phyloP scores from a whole-genome alignment of 2,113 vertebrate genomes.

The Anhinga anhinga region DNA sequence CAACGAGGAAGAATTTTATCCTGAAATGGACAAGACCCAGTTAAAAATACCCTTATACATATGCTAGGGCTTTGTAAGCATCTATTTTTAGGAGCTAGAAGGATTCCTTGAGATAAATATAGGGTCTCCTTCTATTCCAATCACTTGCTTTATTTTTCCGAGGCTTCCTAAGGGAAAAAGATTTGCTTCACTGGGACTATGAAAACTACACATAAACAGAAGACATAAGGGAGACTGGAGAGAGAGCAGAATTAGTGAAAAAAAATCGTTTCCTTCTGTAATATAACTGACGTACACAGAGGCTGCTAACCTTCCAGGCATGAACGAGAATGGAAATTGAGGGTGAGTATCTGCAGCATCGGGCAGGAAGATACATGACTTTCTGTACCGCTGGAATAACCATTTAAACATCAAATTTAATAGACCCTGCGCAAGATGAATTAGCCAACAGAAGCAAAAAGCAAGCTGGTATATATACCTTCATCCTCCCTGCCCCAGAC shows the following conservation, averaged over 20 bases:
- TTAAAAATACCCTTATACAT: conserved; percentile 49
- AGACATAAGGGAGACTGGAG: not conserved
- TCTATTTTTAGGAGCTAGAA: conserved; percentile 47
- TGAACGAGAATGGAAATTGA: not conserved
- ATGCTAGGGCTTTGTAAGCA: conserved; percentile 23
- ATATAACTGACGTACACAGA: not conserved
- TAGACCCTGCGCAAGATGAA: not conserved
- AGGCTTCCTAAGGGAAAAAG: conserved; percentile 15
- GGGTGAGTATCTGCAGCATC: not conserved
- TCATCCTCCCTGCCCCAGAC: not conserved
- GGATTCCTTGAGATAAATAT: conserved; percentile 41
- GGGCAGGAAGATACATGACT: not conserved
- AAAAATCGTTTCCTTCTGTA: not conserved
- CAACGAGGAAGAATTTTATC: conserved; percentile 41
- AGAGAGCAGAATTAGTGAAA: not conserved
- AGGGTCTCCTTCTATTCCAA: not conserved
- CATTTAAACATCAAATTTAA: conserved; percentile 38
- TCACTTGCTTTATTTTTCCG: conserved; percentile 22
- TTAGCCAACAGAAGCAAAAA: conserved; percentile 1
- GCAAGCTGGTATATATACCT: not conserved
- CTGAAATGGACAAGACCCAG: conserved; percentile 52
- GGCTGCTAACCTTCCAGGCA: conserved; percentile 4
- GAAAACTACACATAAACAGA: not conserved
- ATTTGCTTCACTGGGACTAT: conserved; percentile 6
- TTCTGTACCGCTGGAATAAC: conserved; percentile 19